A percentile compares a stretch with the other conserved stretches of the same genome.
Evolutionary conservation across 2,888 invertebrate genomes (phyloP).

Genomic region (Notodonta dromedarius): DNA sequence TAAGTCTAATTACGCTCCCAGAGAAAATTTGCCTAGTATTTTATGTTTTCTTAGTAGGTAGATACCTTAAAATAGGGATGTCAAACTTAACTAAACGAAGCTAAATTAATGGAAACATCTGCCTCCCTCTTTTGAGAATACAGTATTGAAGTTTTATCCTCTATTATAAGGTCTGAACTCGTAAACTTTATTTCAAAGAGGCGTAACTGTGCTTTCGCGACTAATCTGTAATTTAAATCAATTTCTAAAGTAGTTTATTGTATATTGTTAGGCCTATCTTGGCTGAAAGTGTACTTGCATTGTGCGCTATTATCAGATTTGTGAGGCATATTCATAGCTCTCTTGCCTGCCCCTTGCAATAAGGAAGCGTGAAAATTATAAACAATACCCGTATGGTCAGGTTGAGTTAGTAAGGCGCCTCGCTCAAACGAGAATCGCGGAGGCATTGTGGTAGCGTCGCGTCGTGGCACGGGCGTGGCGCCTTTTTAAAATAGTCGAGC

Average conservation of each 20-base stretch:
- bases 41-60: no score
- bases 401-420: not conserved
- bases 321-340: slow-evolving; percentile 28
- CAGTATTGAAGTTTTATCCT: no score
- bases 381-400: not conserved
- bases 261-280: slow-evolving; percentile 38
- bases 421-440: no score
- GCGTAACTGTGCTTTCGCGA: not conserved
- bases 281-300: slow-evolving; percentile 21
- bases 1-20: no score
- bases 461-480: no score
- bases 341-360: slow-evolving; percentile 23
- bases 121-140: no score
- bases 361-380: slow-evolving; percentile 19
- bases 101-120: no score
- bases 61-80: no score
- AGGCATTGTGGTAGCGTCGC: no score
- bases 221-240: slow-evolving; percentile 41
- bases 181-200: not conserved
- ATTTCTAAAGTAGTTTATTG: slow-evolving; percentile 38
- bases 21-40: no score
- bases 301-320: slow-evolving; percentile 34
- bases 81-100: no score
- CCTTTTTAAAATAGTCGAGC: no score
- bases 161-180: not conserved